Base-by-base conservation (phyloP, 2,113 vertebrate genomes). In the Malurus elegans region DNA sequence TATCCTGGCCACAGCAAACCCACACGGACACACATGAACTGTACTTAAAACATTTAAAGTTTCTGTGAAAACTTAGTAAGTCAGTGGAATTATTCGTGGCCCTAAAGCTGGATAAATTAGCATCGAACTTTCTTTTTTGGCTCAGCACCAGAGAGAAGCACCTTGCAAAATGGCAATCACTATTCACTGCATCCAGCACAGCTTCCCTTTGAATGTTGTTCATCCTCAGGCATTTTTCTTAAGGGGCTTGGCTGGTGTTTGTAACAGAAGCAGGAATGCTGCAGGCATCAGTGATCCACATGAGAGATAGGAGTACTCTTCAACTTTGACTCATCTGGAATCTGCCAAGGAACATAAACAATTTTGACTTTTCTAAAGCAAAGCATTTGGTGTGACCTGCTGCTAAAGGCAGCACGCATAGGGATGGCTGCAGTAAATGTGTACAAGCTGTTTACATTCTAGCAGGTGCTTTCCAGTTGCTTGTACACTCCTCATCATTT, bases 231-330 rank as follows among this genome's bases (percentile, higher is more conserved):
- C 10, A 10, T 72, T 92, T 83, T 79, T 32, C 60, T 71, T 64
- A 28, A 31, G 34, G 14, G 32, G 9, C 50, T 64, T 42, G 54
- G 47, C 42, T 47, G 36, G 16, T 45, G 26, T 82, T 69, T 12
- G 9, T 28, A 73, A 48, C 23, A 10, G 10, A 53, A 60, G 23
- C 13, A 34, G 47, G 24, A 26, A 47, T 65, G 79, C 56, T n/a
- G 54, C 47, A 66, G 50, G 50, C 18, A 15, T 26, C 72, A 28
- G 38, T 18, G 62, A 78, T 38, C 31, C 87, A 50, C 74, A 6
- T 2, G 58, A 48, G 90, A 95, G 76, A 64, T 72, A 78, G 93
- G 70, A 92, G 67, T 80, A 79, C 56, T 18, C 74, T 83, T 48
- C 66, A 58, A 14, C 34, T 54, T 44, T 2, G 7, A 38, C 47